These are phyloP conservation scores for Acronicta aceris DNA, from an alignment of 2,888 invertebrate species.

Conservation along the genomic window DNA sequence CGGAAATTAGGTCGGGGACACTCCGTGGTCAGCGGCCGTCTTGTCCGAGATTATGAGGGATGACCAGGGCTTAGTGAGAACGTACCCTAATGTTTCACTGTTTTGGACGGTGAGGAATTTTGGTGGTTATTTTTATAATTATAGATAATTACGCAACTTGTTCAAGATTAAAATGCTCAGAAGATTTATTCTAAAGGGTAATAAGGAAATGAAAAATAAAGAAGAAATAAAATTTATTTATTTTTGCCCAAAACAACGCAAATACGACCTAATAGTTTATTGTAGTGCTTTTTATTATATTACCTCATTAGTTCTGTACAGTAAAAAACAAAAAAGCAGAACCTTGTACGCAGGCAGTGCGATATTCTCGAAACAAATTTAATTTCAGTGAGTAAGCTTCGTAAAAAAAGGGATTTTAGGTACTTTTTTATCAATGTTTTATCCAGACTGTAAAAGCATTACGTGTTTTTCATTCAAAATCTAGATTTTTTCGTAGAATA, in stretches of 20 bases:
- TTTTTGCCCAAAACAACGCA: too few species aligned
- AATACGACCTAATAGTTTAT: too few species aligned
- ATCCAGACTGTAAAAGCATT: slow-evolving; percentile 9
- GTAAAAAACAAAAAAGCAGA: too few species aligned
- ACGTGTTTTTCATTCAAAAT: slow-evolving; percentile 4
- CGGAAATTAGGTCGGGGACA: slow-evolving; percentile 21
- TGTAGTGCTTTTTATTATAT: too few species aligned
- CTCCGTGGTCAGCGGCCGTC: neutral
- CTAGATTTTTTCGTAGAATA: slow-evolving; percentile 15
- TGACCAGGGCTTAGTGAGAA: slow-evolving; percentile 27
- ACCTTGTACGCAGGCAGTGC: too few species aligned
- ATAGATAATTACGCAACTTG: neutral
- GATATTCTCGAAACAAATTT: too few species aligned
- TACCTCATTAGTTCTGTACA: too few species aligned
- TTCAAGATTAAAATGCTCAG: neutral
- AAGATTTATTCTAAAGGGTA: neutral
- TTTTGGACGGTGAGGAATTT: slow-evolving; percentile 1
- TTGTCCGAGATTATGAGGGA: slow-evolving; percentile 28
- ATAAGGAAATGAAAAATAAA: too few species aligned
- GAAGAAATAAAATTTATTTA: too few species aligned
- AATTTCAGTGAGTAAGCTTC: too few species aligned
- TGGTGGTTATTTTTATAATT: neutral
- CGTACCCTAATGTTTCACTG: slow-evolving; percentile 18
- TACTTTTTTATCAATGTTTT: slow-evolving; percentile 1
- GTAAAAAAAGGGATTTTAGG: too few species aligned